Base-by-base conservation (phyloP, 1,140 invertebrate species). In the Eufriesea mexicana region DNA sequence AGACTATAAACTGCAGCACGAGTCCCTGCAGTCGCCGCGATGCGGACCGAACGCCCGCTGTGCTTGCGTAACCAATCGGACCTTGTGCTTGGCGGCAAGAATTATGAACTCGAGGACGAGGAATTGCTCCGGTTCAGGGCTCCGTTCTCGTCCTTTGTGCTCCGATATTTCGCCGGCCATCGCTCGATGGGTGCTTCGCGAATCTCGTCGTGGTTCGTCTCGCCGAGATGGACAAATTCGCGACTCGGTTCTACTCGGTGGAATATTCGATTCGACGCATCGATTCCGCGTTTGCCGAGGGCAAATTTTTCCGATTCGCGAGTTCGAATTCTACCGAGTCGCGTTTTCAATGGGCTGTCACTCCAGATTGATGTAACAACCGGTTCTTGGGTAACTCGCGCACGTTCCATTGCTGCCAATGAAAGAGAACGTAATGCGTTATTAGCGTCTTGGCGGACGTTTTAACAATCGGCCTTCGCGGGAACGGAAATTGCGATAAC, bases 11-110 rank as follows among this genome's bases (percentile, higher is more conserved):
- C 82, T 78, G 83, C 83, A 70, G 75, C 78, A 68, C 74, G 75
- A 84, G 79, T 81, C 35, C 59, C 81, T 67, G 73, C 67, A 78
- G 77, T 68, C 70, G 66, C 86, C 54, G 57, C 83, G 82, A 70
- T 72, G 71, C 86, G 68, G 75, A 35, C 73, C 67, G 70, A 70
- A 85, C 82, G 83, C 74, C 78, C 42, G 57, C 79, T 81, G 73
- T 78, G 66, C 82, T 90, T 89, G 83, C 88, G 79, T 86, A 89
- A 85, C 85, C 85, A 88, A 90, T 84, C 68, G 77, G 66, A 75
- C n/a, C 64, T 78, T 70, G 67, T 35, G 81, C 66, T 77, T 76
- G 20, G 72, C 72, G 79, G 79, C 51, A 81, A 76, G 79, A 81
- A 57, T 67, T 76, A 81, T 67, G 72, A 67, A 76, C 42, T 59